Base-by-base conservation (phyloP, 2,797 vertebrate genomes). In the Enteromius fasciolatus region DNA sequence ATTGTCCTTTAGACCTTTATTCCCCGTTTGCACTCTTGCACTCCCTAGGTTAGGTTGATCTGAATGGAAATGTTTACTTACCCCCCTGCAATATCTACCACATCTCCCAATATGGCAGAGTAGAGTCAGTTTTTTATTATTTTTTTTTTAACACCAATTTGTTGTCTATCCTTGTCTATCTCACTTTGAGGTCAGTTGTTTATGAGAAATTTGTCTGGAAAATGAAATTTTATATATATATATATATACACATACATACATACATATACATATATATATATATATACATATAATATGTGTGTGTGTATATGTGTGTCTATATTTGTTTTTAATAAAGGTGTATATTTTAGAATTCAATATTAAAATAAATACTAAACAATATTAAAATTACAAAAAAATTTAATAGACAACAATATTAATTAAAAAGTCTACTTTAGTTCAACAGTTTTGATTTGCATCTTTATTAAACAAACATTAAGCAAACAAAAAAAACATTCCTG, bases 31-130 rank as follows among this genome's bases (percentile, higher is more conserved):
- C 25, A 76, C 44, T 73, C 48, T 59, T 57, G 54, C 57, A 64
- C 25, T 69, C 44, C 3, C 70, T 63, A 84, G 85, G 88, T 84
- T 57, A 80, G 67, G 76, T n/a, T 54, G 85, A 84, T 84, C 81
- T 84, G 83, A 85, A 72, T 76, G 74, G 69, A 46, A 17, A 28
- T 84, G 77, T 85, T 86, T 84, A 50, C 82, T 83, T 73, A 25
- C n/a, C 61, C 73, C 12, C n/a, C 57, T 64, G 39, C 66, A 63
- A 76, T 11, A 7, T 15, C 28, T 6, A 67, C 28, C 12, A 18
- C 41, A 66, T 57, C 54, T 12, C 54, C 50, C n/a, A 36, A 25
- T 63, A 63, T 3, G 39, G 15, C 39, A 20, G 23, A 61, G n/a
- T 28, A 23, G 8, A 54, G 14, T 41, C 39, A 48, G 17, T 20